Evolutionary conservation across 2,113 vertebrate species (phyloP), one percentile per base, ranked within the genome.

Genomic region (Oncorhynchus mykiss): DNA sequence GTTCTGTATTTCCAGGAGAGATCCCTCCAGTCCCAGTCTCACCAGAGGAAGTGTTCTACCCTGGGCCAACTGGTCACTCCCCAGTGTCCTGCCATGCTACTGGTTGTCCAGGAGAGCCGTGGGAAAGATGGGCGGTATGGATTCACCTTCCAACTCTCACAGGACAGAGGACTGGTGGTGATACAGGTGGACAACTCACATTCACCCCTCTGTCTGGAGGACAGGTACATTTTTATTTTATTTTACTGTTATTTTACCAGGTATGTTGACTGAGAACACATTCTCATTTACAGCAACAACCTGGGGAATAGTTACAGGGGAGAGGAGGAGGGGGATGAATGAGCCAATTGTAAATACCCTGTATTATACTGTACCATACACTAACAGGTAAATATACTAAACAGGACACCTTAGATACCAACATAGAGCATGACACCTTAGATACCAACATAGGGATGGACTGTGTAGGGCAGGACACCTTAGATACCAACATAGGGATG

Each of bases 41-140:
- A 39, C 39, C 73, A 27, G 65, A 85, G 67, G 73, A 87, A 86
- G 75, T 75, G 75, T 62, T 20, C 62, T 2, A 85, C 87, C 77
- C 72, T 93, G 84, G 82, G 86, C 64, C 91, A 91, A 87, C 86
- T 93, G 66, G 87, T 92, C 80, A 91, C 91, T 1, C 85, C 75
- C 1, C 84, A 89, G 79, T 86, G 78, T 83, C 90, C 89, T 0
- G 90, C 81, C 73, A 88, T 92, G 88, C 84, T 93, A 67, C 78
- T 93, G 81, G 76, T 87, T 3, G 77, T 91, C 3, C 83, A 91
- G 45, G 91, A 87, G 85, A 82, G 45, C 39, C 82, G 45, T 22
- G 67, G 74, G 18, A 25, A 82, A 0, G 86, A 80, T 0, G 91
- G 91, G 16, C 76, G 48, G n/a, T 92, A 87, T 0, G 73, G 89